Evolutionary conservation across 2,888 invertebrate species (phyloP), one percentile per base, ranked within the genome.

Genomic region (Quadroppia sp.): DNA sequence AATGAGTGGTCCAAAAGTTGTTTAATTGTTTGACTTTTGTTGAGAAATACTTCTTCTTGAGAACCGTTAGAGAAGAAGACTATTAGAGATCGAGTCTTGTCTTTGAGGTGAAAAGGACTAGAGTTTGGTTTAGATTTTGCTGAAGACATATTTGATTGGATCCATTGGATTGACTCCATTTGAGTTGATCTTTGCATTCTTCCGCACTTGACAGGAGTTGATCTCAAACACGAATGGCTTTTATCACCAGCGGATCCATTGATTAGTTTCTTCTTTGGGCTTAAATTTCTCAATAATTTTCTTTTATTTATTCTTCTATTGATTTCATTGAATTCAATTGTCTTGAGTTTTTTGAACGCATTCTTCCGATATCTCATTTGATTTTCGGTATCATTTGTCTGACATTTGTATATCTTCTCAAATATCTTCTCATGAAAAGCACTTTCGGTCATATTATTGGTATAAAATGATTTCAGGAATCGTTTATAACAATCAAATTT

Each of bases 401-500:
- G 28, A 64, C 40, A n/a, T 20, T 36, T 64, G 20, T 32, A 15
- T 1, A n/a, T 6, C 36, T 64, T 64, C 13, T 59, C 36, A 36
- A 64, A 32, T 7, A 36, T 32, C 15, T 20, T 64, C 4, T 64
- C 64, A n/a, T 64, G 32, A 36, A 64, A 64, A 2, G 20, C 15
- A 36, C n/a, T 64, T 32, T 64, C 64, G 36, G 6, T 64, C 36
- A n/a, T 36, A 64, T 64, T 64, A 36, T 64, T 64, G 1, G 32
- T 7, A n/a, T 36, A 64, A 36, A 36, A 32, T 7, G 64, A 64
- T 11, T 32, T 64, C 2, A 64, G 36, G 20, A 64, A 64, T 64
- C 64, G 30, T 36, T 64, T 64, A 36, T 64, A 64, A 36, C 64
- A 64, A 36, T 64, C 64, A n/a, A 15, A 30, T 36, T 64, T 64